phyloP scores from a whole-genome alignment of 2,113 vertebrate species.

The Chaenocephalus aceratus region DNA sequence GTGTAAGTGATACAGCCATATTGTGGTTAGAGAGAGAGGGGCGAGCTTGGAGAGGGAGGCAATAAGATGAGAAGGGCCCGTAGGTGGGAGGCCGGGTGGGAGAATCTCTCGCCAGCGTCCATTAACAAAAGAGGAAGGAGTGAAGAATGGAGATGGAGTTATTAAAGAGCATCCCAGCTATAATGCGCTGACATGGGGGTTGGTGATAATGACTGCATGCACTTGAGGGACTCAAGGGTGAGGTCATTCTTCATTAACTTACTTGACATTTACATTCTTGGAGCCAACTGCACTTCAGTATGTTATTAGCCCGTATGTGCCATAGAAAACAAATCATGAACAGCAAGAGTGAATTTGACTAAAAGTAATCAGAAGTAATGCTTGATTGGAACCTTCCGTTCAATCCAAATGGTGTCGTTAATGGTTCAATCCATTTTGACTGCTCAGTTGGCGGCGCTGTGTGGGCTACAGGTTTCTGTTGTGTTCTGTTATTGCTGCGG shows the following conservation, averaged over 20 bases:
- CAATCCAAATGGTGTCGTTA: not conserved
- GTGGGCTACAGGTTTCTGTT: slow-evolving; percentile 17
- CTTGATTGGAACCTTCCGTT: too few relatives aligned
- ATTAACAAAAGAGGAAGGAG: slow-evolving; percentile 52
- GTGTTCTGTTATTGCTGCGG: slow-evolving; percentile 4
- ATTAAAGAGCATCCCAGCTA: slow-evolving; percentile 25
- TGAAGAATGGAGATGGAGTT: slow-evolving; percentile 33
- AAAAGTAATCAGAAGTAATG: not conserved
- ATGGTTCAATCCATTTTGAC: not conserved
- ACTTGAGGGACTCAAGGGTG: slow-evolving; percentile 37
- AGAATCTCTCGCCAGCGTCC: slow-evolving; percentile 41
- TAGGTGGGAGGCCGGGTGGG: not conserved
- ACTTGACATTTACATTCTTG: slow-evolving; percentile 19
- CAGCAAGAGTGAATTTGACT: not conserved
- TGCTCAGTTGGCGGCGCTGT: not conserved
- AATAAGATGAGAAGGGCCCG: slow-evolving; percentile 17
- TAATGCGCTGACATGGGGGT: slow-evolving; percentile 5
- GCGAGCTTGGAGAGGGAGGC: not conserved
- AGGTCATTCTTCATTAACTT: slow-evolving; percentile 57
- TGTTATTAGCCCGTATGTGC: not conserved
- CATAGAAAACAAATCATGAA: not conserved
- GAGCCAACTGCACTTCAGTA: slow-evolving; percentile 25
- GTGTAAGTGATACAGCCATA: slow-evolving; percentile 69
- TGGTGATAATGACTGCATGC: slow-evolving; percentile 42
- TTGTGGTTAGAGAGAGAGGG: slow-evolving; percentile 52